Base-by-base conservation (phyloP, 2,113 vertebrate genomes). In the Eptesicus fuscus region DNA sequence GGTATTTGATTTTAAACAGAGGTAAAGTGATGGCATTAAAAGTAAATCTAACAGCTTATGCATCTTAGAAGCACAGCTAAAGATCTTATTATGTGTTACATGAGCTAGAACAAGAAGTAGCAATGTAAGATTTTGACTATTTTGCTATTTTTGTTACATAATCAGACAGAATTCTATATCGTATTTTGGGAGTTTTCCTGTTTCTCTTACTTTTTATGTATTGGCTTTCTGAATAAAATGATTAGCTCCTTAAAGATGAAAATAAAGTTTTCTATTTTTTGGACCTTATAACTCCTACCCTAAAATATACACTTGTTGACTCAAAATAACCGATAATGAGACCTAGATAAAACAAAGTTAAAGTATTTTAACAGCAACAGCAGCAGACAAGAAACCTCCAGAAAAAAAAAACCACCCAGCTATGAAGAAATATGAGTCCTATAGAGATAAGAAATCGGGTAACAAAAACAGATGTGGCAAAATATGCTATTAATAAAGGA, bases 91-190 rank as follows among this genome's bases (percentile, higher is more conserved):
- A 30, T 94, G 9, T 56, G 42, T 79, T 85, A n/a, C 49, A 51
- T 49, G 44, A 74, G 23, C 12, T 56, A 65, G 87, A 94, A 88
- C 73, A 88, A 7, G 32, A 86, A 83, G 40, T 73, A 78, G 7
- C 17, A 3, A 49, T 71, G 5, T 84, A 88, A 92, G 44, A 18
- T 93, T 82, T 91, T 83, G 17, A 40, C 40, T 79, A 67, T 84
- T 73, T 93, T 94, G 32, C 63, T 79, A 44, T 95, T 82, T 85
- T n/a, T 56, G 20, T 93, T 86, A 87, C 10, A 82, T 59, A 82
- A 90, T 82, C 69, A 91, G 74, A 71, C 83, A 94, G 56, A 90
- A 65, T 89, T 89, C 42, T 78, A 37, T n/a, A 71, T 37, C 9
- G 25, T 30, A 70, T 42, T 32, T 78, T 69, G 63, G 65, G 74